These are phyloP conservation scores for Lasioglossum malachurum DNA, from an alignment of 2,888 invertebrate genomes.

Conservation along the genomic window DNA sequence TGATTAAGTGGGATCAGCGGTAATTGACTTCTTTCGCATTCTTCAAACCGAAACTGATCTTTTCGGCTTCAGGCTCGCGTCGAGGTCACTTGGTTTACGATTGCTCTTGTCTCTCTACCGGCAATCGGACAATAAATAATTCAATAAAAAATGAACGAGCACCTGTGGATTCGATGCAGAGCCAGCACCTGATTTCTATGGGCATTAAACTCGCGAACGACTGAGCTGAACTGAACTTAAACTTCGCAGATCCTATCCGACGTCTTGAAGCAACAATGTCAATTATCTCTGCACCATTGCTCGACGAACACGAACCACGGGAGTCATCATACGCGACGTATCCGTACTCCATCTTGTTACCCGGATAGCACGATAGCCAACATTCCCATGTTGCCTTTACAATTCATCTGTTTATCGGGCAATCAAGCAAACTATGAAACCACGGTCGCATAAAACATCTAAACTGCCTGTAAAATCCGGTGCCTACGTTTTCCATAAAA, in stretches of 20 bases:
- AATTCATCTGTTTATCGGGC: neutral
- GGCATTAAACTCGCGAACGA: neutral
- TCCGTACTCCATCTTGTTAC: neutral
- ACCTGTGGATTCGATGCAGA: neutral
- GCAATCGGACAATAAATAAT: neutral
- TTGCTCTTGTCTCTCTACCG: neutral
- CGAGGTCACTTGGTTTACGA: neutral
- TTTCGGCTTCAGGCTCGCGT: too few relatives aligned
- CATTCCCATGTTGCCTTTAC: neutral
- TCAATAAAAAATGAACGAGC: neutral
- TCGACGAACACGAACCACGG: neutral
- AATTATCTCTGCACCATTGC: neutral
- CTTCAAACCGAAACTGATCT: too few relatives aligned
- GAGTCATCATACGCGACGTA: neutral
- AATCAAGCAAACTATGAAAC: neutral
- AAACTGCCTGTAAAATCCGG: neutral
- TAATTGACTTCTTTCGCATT: too few relatives aligned
- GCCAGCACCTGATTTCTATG: neutral
- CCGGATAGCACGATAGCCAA: neutral
- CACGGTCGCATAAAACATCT: neutral
- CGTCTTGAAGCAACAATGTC: neutral
- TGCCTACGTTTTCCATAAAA: neutral
- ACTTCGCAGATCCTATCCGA: neutral
- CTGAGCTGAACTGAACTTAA: neutral
- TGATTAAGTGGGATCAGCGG: too few relatives aligned